A percentile compares a stretch with the other conserved stretches of the same genome.
These are phyloP conservation scores for Tychaedon coryphoeus DNA, from an alignment of 2,113 vertebrate species.

Conservation along the genomic window DNA sequence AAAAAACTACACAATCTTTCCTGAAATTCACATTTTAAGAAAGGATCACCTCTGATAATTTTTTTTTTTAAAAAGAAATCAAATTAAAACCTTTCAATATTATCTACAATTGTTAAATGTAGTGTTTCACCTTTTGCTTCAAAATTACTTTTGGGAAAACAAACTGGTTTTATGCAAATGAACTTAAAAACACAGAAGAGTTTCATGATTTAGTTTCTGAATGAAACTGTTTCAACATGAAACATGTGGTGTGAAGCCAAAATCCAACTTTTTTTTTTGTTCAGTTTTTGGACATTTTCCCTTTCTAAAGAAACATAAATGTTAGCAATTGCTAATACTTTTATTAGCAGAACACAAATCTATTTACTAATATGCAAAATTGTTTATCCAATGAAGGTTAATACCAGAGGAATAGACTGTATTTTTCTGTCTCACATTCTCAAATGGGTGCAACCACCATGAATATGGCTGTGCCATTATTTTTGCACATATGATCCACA, in stretches of 20 bases:
- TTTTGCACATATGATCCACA: not conserved
- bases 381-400: not conserved
- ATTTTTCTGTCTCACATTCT: not conserved
- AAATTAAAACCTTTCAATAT: not conserved
- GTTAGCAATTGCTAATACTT: not conserved
- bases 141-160: not conserved
- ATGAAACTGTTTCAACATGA: not conserved
- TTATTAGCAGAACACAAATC: not conserved
- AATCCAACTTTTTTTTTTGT: not conserved
- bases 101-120: not conserved
- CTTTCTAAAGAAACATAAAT: not conserved
- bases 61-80: not conserved
- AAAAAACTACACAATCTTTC: not conserved
- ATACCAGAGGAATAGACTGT: not conserved
- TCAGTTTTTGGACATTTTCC: not conserved
- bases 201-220: not conserved
- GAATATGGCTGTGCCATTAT: not conserved
- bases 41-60: not conserved
- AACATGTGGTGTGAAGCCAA: not conserved
- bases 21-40: not conserved
- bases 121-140: not conserved
- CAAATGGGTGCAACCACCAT: fast-evolving
- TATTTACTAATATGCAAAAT: not conserved
- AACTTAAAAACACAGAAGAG: not conserved
- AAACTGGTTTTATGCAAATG: not conserved